phyloP scores from a whole-genome alignment of 2,888 invertebrate genomes.

The Acheta domesticus region DNA sequence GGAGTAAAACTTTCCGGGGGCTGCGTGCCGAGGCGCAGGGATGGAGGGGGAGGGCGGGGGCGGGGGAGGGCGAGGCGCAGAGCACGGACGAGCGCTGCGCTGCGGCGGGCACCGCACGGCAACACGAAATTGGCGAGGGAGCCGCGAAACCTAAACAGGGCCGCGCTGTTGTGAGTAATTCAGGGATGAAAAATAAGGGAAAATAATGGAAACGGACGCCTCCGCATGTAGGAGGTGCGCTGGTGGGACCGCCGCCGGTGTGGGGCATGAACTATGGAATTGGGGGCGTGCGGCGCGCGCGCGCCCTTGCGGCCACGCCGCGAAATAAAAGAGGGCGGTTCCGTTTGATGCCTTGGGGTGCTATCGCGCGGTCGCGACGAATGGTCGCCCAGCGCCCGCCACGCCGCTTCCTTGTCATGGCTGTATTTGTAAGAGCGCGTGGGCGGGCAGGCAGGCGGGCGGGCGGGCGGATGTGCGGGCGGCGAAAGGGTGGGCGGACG shows the following conservation, averaged over 20 bases:
- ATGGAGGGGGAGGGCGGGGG: background rate
- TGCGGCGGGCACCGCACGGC: background rate
- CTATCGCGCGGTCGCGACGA: background rate
- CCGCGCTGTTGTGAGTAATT: conserved; percentile 18
- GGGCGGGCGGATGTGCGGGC: background rate
- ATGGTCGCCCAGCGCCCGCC: background rate
- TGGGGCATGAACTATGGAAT: background rate
- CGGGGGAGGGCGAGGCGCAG: background rate
- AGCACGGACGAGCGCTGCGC: background rate
- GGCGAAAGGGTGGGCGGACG: background rate
- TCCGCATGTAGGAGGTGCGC: conserved; percentile 22
- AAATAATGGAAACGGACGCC: background rate
- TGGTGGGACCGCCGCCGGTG: background rate
- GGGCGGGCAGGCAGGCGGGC: background rate
- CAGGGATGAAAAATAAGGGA: conserved; percentile 18
- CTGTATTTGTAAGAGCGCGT: background rate
- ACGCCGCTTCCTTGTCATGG: background rate
- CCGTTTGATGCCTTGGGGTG: conserved; percentile 18
- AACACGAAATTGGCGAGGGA: conserved; percentile 26
- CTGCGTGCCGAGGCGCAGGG: background rate
- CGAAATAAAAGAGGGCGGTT: conserved; percentile 18
- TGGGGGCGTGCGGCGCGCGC: conserved; percentile 12
- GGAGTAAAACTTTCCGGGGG: conserved; percentile 6
- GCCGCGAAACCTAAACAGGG: background rate
- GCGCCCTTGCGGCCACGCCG: background rate